Percentiles rank a stretch among this genome's conserved stretches.
Evolutionary conservation across 2,113 vertebrate species (phyloP).

Genomic region (Vireo altiloquus): DNA sequence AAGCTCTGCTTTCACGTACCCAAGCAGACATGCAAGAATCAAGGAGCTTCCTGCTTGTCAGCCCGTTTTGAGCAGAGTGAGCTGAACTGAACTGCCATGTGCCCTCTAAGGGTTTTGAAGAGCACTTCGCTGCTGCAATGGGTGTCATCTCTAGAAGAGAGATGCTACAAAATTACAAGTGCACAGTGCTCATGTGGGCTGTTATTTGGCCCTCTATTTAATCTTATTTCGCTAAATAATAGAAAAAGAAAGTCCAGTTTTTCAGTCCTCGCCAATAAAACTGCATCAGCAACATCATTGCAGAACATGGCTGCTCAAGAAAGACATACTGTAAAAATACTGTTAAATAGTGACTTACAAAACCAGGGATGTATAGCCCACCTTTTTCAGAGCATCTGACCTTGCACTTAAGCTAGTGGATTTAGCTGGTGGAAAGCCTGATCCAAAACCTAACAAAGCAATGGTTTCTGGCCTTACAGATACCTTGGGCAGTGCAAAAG

Average conservation of each 20-base stretch:
- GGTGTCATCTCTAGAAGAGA: not conserved
- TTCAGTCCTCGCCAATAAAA: not conserved
- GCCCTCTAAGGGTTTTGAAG: not conserved
- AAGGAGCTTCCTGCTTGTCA: not conserved
- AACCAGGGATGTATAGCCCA: not conserved
- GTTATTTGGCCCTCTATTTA: not conserved
- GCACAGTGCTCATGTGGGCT: not conserved
- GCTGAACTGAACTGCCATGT: rapidly evolving
- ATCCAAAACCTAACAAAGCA: not conserved
- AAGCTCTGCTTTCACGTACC: not conserved
- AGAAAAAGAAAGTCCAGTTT: not conserved
- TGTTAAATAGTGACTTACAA: not conserved
- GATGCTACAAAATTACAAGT: not conserved
- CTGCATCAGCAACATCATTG: not conserved
- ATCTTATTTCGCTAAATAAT: not conserved
- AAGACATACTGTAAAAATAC: not conserved
- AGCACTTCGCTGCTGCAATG: not conserved
- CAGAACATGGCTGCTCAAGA: not conserved
- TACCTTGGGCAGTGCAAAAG: not conserved
- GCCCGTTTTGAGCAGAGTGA: not conserved
- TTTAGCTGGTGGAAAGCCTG: not conserved
- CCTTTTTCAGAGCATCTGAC: not conserved
- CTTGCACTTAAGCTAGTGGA: not conserved
- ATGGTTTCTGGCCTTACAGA: not conserved
- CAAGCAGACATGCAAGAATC: not conserved